Evolutionary conservation across 1,140 invertebrate species (phyloP).

Genomic region (Cardiocondyla obscurior): DNA sequence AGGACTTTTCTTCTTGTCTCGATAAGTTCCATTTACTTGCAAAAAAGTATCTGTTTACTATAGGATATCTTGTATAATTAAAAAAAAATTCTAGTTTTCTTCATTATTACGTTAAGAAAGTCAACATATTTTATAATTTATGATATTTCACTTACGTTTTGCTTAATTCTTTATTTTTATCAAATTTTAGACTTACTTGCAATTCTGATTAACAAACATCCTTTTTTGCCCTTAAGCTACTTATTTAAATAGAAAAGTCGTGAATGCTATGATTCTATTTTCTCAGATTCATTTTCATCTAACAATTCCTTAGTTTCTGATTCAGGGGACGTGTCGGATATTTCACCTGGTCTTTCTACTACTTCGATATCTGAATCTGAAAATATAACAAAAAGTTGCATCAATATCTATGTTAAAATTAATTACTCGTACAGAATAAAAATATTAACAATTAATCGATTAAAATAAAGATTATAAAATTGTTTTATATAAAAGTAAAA

Average conservation of each 20-base stretch:
- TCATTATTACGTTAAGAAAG: not conserved
- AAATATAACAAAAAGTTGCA: conserved; percentile 41
- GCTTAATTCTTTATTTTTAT: conserved; percentile 40
- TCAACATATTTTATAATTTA: conserved; percentile 1
- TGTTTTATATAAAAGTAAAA: not conserved
- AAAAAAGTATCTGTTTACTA: too few species aligned
- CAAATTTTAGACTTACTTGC: conserved; percentile 27
- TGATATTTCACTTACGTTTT: conserved; percentile 45
- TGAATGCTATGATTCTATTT: not conserved
- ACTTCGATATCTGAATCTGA: conserved; percentile 80
- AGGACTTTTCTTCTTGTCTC: too few species aligned
- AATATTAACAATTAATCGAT: not conserved
- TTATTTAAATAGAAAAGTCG: conserved; percentile 13
- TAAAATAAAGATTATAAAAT: not conserved
- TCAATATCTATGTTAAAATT: conserved; percentile 5
- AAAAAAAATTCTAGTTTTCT: conserved; percentile 3
- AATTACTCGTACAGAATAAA: not conserved
- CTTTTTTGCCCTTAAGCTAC: not conserved
- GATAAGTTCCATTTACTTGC: too few species aligned
- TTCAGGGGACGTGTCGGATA: conserved; percentile 47
- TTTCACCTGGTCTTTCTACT: conserved; percentile 73
- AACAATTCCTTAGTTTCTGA: conserved; percentile 40
- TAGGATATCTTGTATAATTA: too few species aligned
- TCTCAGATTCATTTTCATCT: conserved; percentile 34
- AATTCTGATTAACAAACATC: conserved; percentile 32